These are phyloP conservation scores for Polyploca ridens DNA, from an alignment of 2,888 invertebrate species.

Conservation along the genomic window DNA sequence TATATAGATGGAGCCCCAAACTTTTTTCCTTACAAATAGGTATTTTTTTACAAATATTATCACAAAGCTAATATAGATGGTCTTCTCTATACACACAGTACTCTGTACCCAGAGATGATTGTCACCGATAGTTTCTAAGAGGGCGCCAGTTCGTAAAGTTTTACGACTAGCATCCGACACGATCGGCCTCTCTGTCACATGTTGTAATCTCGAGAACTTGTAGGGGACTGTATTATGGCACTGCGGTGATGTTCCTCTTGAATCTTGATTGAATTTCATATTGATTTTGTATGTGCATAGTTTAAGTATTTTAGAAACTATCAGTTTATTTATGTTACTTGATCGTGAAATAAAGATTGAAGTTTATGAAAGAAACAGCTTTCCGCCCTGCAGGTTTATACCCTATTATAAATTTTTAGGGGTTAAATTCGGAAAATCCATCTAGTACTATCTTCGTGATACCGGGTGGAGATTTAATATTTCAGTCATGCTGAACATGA, in stretches of 20 bases:
- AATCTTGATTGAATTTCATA: conserved; percentile 16
- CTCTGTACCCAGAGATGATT: conserved; percentile 66
- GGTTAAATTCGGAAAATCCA: too few species aligned
- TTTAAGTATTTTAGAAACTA: background rate
- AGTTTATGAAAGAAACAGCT: too few species aligned
- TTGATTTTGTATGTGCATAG: conserved; percentile 6
- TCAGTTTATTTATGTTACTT: background rate
- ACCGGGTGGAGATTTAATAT: too few species aligned
- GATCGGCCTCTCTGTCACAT: conserved; percentile 30
- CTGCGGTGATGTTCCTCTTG: conserved; percentile 25
- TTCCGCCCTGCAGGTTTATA: too few species aligned
- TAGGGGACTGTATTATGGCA: conserved; percentile 34
- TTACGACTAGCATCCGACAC: conserved; percentile 78
- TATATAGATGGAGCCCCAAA: too few species aligned
- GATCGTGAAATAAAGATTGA: too few species aligned
- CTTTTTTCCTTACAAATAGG: too few species aligned
- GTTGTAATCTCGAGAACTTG: conserved; percentile 33
- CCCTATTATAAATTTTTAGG: too few species aligned
- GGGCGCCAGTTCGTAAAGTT: conserved; percentile 82
- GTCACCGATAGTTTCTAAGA: conserved; percentile 73
- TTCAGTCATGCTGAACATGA: too few species aligned
- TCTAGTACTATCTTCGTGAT: too few species aligned
- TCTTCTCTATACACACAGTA: conserved; percentile 29
- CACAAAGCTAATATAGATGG: background rate
- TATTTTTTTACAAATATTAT: too few species aligned